These are phyloP conservation scores for Notamacropus eugenii DNA, from an alignment of 2,797 vertebrate genomes.

Conservation along the genomic window DNA sequence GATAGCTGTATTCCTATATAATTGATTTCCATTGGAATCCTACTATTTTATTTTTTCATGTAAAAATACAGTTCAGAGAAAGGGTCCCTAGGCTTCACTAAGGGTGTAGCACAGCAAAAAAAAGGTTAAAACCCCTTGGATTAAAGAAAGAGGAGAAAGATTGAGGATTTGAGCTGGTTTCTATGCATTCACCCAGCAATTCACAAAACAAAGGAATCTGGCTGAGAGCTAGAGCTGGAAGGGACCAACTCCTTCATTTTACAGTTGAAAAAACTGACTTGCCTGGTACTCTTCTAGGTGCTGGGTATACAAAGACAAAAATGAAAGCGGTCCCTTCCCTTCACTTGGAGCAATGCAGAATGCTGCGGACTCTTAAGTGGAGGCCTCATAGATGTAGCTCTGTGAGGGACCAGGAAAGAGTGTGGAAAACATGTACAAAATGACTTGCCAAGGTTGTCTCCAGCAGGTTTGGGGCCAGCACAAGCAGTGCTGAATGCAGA, in stretches of 20 bases:
- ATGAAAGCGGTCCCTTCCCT: not conserved
- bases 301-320: not conserved
- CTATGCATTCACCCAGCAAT: not conserved
- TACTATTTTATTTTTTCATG: not conserved
- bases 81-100: not conserved
- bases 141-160: not conserved
- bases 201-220: not conserved
- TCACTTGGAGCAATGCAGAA: not conserved
- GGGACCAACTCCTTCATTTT: not conserved
- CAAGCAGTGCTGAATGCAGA: not conserved
- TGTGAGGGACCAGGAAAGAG: not conserved
- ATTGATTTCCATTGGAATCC: not conserved
- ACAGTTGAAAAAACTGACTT: not conserved
- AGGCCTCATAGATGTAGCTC: constrained; percentile 9
- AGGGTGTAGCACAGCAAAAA: not conserved
- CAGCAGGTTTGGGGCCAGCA: constrained; percentile 40
- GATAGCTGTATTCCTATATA: not conserved
- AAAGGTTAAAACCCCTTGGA: not conserved
- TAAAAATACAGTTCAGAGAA: not conserved
- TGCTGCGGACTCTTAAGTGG: not conserved
- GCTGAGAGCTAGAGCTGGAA: not conserved
- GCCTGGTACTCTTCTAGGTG: not conserved
- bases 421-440: constrained; percentile 1
- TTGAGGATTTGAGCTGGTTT: not conserved
- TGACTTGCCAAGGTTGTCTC: constrained; percentile 67